Conservation (phyloP, 1,140 invertebrate genomes). For the Conopomorpha cramerella region DNA sequence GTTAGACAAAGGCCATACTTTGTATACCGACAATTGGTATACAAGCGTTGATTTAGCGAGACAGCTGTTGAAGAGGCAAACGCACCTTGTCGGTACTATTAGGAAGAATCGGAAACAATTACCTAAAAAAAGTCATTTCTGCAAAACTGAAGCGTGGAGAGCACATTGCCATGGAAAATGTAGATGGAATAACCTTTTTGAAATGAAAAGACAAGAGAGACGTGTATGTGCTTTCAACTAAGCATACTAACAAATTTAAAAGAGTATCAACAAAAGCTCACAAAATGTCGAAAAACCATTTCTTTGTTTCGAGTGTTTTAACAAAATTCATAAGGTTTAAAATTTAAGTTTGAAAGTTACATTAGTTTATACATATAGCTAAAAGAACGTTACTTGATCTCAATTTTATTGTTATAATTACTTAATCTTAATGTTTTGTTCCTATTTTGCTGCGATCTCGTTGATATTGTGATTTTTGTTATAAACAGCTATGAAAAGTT, state of each 20-base stretch:
- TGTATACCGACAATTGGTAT: constrained; percentile 51
- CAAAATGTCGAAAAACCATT: constrained; percentile 30
- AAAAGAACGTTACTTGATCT: too few relatives aligned
- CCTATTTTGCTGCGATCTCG: too few relatives aligned
- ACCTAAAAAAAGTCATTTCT: constrained; percentile 33
- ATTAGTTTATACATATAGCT: too few relatives aligned
- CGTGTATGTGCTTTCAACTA: constrained; percentile 41
- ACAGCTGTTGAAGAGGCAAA: constrained; percentile 37
- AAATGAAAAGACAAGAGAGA: constrained; percentile 51
- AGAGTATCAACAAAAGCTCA: constrained; percentile 20
- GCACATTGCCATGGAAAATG: constrained; percentile 28
- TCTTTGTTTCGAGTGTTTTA: too few relatives aligned
- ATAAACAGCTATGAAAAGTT: too few relatives aligned
- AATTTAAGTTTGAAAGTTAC: too few relatives aligned
- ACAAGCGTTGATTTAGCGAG: constrained; percentile 38
- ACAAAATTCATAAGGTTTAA: too few relatives aligned
- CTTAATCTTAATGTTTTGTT: too few relatives aligned
- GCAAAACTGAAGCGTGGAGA: constrained; percentile 40
- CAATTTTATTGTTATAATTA: too few relatives aligned
- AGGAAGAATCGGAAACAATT: constrained; percentile 35
- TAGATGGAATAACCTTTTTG: constrained; percentile 34
- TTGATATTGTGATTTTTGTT: too few relatives aligned
- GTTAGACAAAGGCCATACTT: constrained; percentile 26
- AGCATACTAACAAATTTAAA: constrained; percentile 23
- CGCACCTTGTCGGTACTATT: constrained; percentile 51